A percentile compares a stretch with the other conserved stretches of the same genome.
Evolutionary conservation across 2,113 vertebrate genomes (phyloP).

Genomic region (Haemorhous mexicanus): DNA sequence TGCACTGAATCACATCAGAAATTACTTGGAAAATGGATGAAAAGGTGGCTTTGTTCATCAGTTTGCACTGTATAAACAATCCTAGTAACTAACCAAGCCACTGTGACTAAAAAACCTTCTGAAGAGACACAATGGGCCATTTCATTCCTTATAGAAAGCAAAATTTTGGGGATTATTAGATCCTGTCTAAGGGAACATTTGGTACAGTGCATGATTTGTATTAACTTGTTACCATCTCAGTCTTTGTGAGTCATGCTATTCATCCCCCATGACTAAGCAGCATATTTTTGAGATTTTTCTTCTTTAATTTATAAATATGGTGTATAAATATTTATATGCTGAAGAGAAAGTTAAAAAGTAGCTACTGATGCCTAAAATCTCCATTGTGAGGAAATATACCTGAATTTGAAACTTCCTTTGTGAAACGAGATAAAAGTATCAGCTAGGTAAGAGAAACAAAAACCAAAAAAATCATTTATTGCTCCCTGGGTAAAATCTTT

Average conservation of each 20-base stretch:
- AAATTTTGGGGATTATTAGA: not conserved
- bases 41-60: not conserved
- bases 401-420: not conserved
- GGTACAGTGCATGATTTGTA: not conserved
- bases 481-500: not conserved
- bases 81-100: not conserved
- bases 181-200: not conserved
- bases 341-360: slow-evolving; percentile 11
- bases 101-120: not conserved
- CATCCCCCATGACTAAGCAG: slow-evolving; percentile 18
- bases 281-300: slow-evolving; percentile 34
- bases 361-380: not conserved
- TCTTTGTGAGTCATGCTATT: slow-evolving; percentile 39
- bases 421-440: not conserved
- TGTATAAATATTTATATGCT: slow-evolving; percentile 36
- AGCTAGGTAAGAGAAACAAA: not conserved
- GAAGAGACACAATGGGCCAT: not conserved
- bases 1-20: not conserved
- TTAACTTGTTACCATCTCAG: not conserved
- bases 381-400: not conserved
- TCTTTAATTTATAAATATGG: slow-evolving; percentile 24
- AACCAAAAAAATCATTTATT: not conserved
- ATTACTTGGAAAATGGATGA: not conserved
- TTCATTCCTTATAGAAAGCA: not conserved
- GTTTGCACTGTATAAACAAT: not conserved